Evolutionary conservation across 2,888 invertebrate species (phyloP).

Genomic region (Carpatolechia fugitivella): DNA sequence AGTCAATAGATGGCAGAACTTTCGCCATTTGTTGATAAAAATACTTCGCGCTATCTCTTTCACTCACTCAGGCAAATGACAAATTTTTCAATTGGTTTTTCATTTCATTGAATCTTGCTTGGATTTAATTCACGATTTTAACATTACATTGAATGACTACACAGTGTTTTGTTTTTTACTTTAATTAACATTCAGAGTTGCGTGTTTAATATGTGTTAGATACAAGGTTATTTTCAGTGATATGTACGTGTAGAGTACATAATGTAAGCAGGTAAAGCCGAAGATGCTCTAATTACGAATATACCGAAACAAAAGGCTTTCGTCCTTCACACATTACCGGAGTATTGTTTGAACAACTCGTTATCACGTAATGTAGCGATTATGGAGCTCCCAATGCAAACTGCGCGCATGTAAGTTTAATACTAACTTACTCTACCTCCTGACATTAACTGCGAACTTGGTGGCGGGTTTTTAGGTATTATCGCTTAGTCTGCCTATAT

Average conservation of each 20-base stretch:
- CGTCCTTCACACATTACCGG: constrained; percentile 75
- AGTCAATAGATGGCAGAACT: background rate
- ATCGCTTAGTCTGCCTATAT: constrained; percentile 36
- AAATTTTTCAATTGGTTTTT: constrained; percentile 10
- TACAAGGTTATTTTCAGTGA: constrained; percentile 37
- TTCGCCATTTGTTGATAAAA: constrained; percentile 2
- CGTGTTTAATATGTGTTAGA: constrained; percentile 9
- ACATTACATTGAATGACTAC: background rate
- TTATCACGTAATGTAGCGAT: constrained; percentile 64
- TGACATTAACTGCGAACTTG: constrained; percentile 37
- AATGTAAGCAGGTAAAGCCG: constrained; percentile 53
- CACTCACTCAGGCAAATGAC: constrained; percentile 3
- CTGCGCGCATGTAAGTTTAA: constrained; percentile 66
- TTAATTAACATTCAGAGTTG: background rate
- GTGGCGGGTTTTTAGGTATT: constrained; percentile 53
- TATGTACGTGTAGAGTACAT: constrained; percentile 13
- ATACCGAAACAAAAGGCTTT: constrained; percentile 60
- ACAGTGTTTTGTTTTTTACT: constrained; percentile 8
- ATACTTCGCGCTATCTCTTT: background rate
- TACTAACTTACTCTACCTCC: constrained; percentile 41
- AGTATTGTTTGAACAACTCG: constrained; percentile 71
- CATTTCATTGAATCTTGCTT: constrained; percentile 6
- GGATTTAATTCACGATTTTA: background rate
- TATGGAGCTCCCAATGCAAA: constrained; percentile 63
- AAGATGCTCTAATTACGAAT: constrained; percentile 48